Evolutionary conservation across 2,113 vertebrate species (phyloP).

Genomic region (Oncorhynchus nerka): DNA sequence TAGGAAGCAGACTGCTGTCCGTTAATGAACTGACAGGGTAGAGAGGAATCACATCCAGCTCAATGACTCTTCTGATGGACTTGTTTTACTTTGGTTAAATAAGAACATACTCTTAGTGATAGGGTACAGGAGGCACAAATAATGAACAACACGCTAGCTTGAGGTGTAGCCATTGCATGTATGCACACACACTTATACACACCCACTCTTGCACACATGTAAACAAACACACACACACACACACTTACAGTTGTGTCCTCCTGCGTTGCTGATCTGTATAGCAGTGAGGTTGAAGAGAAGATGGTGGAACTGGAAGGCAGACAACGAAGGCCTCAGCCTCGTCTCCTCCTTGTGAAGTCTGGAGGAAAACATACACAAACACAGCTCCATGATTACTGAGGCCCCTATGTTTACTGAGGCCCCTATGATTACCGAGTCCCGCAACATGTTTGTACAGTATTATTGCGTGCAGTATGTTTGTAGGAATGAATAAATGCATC

Average conservation of each 20-base stretch:
- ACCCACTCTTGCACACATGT: not conserved
- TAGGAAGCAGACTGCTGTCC: not conserved
- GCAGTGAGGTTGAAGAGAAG: slow-evolving; percentile 83
- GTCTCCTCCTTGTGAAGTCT: slow-evolving; percentile 83
- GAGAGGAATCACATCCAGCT: not conserved
- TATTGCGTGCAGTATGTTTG: too few species aligned
- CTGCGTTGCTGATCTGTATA: slow-evolving; percentile 71
- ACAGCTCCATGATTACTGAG: too few species aligned
- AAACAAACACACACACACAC: slow-evolving; percentile 2
- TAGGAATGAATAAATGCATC: too few species aligned
- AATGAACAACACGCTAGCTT: too few species aligned
- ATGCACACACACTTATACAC: slow-evolving; percentile 3
- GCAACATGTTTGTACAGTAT: too few species aligned
- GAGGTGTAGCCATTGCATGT: too few species aligned
- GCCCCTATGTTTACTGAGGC: too few species aligned
- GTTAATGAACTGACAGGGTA: not conserved
- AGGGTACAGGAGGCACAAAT: too few species aligned
- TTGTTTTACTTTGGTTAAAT: too few species aligned
- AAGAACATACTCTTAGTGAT: too few species aligned
- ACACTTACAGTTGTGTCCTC: slow-evolving; percentile 70
- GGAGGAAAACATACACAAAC: slow-evolving; percentile 20
- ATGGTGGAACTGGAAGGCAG: slow-evolving; percentile 79
- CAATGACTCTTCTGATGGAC: too few species aligned
- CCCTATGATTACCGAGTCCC: too few species aligned
- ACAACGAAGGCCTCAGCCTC: slow-evolving; percentile 57